A percentile compares a stretch with the other conserved stretches of the same genome.
phyloP scores from a whole-genome alignment of 2,888 invertebrate species.

The Anthrax anthrax region DNA sequence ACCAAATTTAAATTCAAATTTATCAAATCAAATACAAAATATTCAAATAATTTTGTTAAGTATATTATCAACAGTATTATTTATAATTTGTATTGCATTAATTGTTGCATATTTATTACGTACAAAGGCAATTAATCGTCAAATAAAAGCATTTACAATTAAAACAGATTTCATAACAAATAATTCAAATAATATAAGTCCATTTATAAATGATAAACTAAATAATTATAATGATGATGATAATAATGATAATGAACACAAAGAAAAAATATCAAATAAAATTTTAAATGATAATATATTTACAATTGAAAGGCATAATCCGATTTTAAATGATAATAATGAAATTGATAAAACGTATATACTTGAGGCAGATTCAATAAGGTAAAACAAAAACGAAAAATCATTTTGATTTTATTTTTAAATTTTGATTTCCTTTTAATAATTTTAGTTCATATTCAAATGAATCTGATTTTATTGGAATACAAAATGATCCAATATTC shows the following conservation, averaged over 20 bases:
- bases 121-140: constrained; percentile 41
- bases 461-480: constrained; percentile 42
- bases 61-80: constrained; percentile 39
- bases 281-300: constrained; percentile 47
- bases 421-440: background rate
- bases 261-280: too few relatives aligned
- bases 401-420: background rate
- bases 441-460: constrained; percentile 39
- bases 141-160: constrained; percentile 46
- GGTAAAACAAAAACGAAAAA: background rate
- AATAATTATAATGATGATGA: too few relatives aligned
- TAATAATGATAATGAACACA: too few relatives aligned
- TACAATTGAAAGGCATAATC: constrained; percentile 55
- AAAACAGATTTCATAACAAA: constrained; percentile 45
- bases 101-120: constrained; percentile 40
- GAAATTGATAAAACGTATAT: background rate
- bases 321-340: constrained; percentile 42
- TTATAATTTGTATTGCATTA: constrained; percentile 38
- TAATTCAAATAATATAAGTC: constrained; percentile 19
- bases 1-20: constrained; percentile 21
- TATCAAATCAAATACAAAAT: constrained; percentile 27
- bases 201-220: too few relatives aligned
- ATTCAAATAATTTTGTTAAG: constrained; percentile 40
- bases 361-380: background rate
- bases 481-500: constrained; percentile 43